Conservation (phyloP, 2,888 invertebrate species). For the Holacanthella duospinosa region DNA sequence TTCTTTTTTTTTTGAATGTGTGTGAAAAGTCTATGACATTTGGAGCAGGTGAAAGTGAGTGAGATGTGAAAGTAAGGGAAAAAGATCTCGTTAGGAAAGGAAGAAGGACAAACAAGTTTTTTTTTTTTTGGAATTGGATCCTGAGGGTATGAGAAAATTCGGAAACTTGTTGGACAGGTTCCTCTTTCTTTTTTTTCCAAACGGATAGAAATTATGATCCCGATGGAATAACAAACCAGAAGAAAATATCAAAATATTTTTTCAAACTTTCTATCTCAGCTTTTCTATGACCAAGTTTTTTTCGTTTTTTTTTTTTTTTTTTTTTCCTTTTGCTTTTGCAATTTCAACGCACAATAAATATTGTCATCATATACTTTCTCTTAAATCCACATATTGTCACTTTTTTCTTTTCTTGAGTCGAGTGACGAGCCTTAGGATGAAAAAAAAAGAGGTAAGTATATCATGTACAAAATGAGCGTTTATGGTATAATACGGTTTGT, state of each 20-base stretch:
- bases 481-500: no score
- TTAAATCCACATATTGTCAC: no score
- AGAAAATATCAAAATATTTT: neutral
- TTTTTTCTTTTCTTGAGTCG: no score
- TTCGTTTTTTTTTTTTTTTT: neutral
- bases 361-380: no score
- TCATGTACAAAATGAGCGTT: no score
- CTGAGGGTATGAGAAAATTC: neutral
- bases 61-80: neutral
- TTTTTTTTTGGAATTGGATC: no score
- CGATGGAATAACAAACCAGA: neutral
- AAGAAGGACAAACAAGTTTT: neutral
- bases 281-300: neutral
- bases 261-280: neutral
- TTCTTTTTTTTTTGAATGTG: neutral
- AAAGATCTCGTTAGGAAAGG: neutral
- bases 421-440: no score
- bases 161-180: neutral
- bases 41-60: neutral
- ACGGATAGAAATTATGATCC: neutral
- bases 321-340: no score
- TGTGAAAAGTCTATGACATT: no score
- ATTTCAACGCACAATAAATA: no score
- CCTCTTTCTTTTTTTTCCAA: no score
- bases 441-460: no score